Base-by-base conservation (phyloP, 1,140 invertebrate species). In the Apolygus lucorum region DNA sequence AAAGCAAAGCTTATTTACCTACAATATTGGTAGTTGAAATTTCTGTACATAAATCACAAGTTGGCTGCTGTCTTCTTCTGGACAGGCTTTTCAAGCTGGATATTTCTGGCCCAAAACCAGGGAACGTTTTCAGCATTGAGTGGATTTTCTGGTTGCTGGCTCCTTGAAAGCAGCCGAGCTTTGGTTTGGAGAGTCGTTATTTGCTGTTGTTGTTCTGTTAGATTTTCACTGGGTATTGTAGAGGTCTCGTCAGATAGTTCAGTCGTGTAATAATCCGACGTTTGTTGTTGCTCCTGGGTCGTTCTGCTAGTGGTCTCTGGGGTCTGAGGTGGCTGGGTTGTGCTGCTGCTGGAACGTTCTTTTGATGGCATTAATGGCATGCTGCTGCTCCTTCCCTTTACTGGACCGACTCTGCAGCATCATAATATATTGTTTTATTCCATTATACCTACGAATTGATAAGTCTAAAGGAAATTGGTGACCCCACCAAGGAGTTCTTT, bases 41-140 rank as follows among this genome's bases (percentile, higher is more conserved):
- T 49, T 49, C 8, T 49, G 17, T 17, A 63, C 62, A 2, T 17
- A 67, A 67, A 67, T 67, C 64, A 67, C 64, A 67, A 67, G 28
- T 69, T 63, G 54, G 73, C 70, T 24, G 74, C 67, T n/a, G n/a
- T n/a, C 63, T 75, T 76, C 62, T 73, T 75, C n/a, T 68, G 63
- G 26, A 75, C 73, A 2, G 75, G 76, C 72, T 75, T 77, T 59
- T 77, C 74, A 1, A 76, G 71, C 74, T 74, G 72, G 22, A 76
- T 76, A 64, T 76, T 73, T 66, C 73, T 73, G 4, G 75, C 74
- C 76, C 76, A 76, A 17, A 72, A 70, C 76, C 76, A 77, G 14
- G 74, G 73, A 24, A 75, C 65, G 28, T 62, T 70, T 28, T 14
- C 54, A 17, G 27, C 26, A 2, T 27, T 22, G 77, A 78, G 71